Base-by-base conservation (phyloP, 2,113 vertebrate genomes). In the Petromus typicus region DNA sequence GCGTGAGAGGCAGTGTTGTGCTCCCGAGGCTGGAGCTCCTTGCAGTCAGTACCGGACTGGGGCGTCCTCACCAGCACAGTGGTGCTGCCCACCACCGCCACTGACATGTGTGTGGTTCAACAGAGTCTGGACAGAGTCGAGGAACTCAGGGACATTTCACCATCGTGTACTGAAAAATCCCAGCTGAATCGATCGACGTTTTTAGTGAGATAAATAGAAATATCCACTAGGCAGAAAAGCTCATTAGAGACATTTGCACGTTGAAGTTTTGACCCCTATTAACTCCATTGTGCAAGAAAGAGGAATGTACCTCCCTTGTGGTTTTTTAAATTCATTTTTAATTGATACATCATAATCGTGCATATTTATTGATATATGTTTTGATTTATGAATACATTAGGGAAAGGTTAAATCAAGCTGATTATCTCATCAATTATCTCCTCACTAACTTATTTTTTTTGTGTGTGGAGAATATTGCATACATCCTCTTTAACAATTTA, bases 121-220 rank as follows among this genome's bases (percentile, higher is more conserved):
- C 22, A 64, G 2, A 94, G 40, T n/a, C 79, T 76, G 75, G 27
- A 16, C 54, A 86, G 9, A 63, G 30, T 30, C 71, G 43, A 56
- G 40, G 6, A 86, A 75, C 51, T 40, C 23, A 61, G 23, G 92
- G 18, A 2, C 20, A 14, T 89, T 86, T 84, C 40, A 69, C 90
- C 57, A 67, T 11, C 66, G 81, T 69, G 7, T 71, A 43, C 57
- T 7, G 16, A 78, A 86, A 30, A 71, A 32, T 73, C 22, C 4
- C 27, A 43, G 34, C 14, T 8, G 0, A n/a, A 0, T 83, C 27
- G 34, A 78, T 37, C 27, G 16, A 92, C 18, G 17, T 37, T 92
- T 94, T 82, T 86, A 90, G 86, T 64, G 20, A 63, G 43, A 51
- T 8, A 81, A 90, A 66, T 78, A 82, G 43, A 83, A 90, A 59